These are phyloP conservation scores for Typhlichthys subterraneus DNA, from an alignment of 2,797 vertebrate genomes.

Conservation along the genomic window DNA sequence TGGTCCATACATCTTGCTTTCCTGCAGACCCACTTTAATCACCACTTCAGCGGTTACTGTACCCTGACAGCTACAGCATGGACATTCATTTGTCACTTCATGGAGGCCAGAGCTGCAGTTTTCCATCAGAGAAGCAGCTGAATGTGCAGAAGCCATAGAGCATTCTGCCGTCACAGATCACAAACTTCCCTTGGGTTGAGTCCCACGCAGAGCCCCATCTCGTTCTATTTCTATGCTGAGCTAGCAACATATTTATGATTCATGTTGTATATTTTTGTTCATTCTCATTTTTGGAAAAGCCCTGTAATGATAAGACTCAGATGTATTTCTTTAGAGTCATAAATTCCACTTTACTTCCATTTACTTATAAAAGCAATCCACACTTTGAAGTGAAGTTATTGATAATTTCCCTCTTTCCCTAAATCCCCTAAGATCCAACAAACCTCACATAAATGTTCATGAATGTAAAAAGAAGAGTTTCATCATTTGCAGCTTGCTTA, in stretches of 20 bases:
- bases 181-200: neutral
- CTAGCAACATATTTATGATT: neutral
- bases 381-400: too few species aligned
- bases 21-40: constrained; percentile 47
- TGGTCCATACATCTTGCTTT: constrained; percentile 29
- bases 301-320: constrained; percentile 1
- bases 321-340: constrained; percentile 4
- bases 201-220: neutral
- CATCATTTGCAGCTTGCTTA: constrained; percentile 5
- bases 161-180: constrained; percentile 5
- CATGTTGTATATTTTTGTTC: neutral
- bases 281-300: neutral
- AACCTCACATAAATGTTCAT: constrained; percentile 21
- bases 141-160: neutral
- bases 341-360: neutral
- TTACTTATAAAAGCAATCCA: too few species aligned
- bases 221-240: neutral
- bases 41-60: constrained; percentile 31
- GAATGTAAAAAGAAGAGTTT: constrained; percentile 18
- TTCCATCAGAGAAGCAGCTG: constrained; percentile 39
- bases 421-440: constrained; percentile 9
- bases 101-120: constrained; percentile 29
- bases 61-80: constrained; percentile 34
- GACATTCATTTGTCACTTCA: constrained; percentile 45
- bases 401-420: neutral